Conservation (phyloP, 2,113 vertebrate species). For the Gallinago jamesoni region DNA sequence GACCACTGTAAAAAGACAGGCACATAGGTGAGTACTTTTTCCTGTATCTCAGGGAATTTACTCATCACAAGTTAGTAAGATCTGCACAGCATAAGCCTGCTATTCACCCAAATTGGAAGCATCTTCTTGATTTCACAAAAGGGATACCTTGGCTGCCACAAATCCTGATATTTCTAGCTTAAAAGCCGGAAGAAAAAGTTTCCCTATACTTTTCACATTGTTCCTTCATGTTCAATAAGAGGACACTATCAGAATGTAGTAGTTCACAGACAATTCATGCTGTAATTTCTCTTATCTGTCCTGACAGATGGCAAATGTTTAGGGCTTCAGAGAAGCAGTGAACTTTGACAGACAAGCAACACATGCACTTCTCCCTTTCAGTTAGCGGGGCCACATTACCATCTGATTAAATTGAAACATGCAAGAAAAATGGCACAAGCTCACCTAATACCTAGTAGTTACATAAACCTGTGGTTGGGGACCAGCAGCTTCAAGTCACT, state of each 20-base stretch:
- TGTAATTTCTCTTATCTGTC: neutral
- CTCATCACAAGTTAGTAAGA: neutral
- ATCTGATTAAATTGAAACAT: neutral
- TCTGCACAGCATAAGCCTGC: neutral
- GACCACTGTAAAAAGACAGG: constrained; percentile 81
- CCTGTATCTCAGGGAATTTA: neutral
- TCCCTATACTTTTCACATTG: neutral
- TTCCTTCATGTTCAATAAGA: neutral
- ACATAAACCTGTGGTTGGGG: neutral
- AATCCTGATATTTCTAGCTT: neutral
- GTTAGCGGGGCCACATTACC: neutral
- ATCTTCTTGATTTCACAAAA: neutral
- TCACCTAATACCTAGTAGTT: neutral
- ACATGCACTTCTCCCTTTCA: neutral
- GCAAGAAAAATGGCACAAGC: neutral
- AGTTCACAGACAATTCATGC: neutral
- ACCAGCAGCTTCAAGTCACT: neutral
- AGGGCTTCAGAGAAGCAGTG: neutral
- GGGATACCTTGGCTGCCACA: neutral
- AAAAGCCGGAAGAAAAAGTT: neutral
- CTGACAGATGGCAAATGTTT: neutral
- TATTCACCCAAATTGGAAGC: neutral
- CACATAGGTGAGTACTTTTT: neutral
- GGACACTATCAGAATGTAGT: neutral
- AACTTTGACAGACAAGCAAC: neutral